Conservation (phyloP, 2,797 vertebrate genomes). For the Anniella stebbinsi region DNA sequence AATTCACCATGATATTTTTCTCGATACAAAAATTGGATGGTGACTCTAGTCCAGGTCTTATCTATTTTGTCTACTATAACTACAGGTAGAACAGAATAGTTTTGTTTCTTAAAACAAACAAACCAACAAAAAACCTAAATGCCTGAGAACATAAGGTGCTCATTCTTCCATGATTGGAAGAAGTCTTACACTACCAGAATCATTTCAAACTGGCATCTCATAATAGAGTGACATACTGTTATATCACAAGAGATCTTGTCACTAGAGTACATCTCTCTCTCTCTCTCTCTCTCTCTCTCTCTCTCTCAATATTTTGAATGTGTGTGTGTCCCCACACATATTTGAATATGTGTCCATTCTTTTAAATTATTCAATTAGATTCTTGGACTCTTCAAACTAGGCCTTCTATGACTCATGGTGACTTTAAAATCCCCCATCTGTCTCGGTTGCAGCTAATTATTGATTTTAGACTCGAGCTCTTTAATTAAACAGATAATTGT, state of each 20-base stretch:
- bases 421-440: conserved; percentile 64
- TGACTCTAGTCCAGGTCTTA: background rate
- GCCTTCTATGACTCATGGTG: conserved; percentile 40
- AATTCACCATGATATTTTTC: background rate
- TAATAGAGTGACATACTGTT: background rate
- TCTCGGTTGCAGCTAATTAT: conserved; percentile 61
- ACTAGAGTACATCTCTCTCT: background rate
- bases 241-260: rapidly evolving
- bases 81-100: too few species aligned
- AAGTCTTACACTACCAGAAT: background rate
- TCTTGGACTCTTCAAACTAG: conserved; percentile 25
- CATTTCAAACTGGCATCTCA: conserved; percentile 10
- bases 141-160: background rate
- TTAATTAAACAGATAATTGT: conserved; percentile 71
- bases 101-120: background rate
- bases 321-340: too few species aligned
- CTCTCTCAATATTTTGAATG: too few species aligned
- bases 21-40: background rate
- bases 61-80: background rate
- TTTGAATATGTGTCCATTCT: conserved; percentile 6
- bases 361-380: conserved; percentile 43
- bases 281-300: too few species aligned
- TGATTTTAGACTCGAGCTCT: conserved; percentile 65
- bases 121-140: background rate
- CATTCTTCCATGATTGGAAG: background rate